These are phyloP conservation scores for Dipus sagitta DNA, from an alignment of 2,797 vertebrate species.

Conservation along the genomic window DNA sequence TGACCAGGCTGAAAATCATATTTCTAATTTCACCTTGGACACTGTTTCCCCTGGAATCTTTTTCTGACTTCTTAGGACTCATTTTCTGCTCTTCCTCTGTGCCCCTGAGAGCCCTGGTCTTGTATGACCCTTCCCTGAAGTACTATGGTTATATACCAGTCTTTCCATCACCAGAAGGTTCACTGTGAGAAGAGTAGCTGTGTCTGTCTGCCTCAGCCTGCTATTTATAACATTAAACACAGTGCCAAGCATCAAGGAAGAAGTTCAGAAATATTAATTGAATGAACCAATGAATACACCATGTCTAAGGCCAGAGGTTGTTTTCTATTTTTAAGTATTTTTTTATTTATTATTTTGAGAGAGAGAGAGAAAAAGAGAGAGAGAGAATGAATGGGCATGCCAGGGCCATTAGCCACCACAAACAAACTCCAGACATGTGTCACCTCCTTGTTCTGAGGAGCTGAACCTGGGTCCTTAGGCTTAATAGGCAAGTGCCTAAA, in stretches of 20 bases:
- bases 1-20: neutral
- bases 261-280: neutral
- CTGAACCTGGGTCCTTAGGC: no score
- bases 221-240: neutral
- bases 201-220: neutral
- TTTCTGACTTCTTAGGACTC: neutral
- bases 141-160: neutral
- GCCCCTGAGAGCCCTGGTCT: neutral
- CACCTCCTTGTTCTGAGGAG: no score
- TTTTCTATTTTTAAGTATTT: neutral
- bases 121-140: neutral
- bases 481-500: no score
- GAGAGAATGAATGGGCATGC: no score
- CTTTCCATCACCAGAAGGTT: neutral
- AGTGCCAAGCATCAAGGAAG: neutral
- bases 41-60: slow-evolving; percentile 4
- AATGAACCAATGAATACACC: neutral
- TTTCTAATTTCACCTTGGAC: slow-evolving; percentile 18
- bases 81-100: neutral
- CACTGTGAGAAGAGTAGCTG: neutral
- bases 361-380: no score
- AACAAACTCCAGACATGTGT: no score
- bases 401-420: no score
- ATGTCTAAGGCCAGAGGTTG: neutral
- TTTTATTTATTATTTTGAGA: no score